phyloP scores from a whole-genome alignment of 2,888 invertebrate species.

The Galerucella pusilla region DNA sequence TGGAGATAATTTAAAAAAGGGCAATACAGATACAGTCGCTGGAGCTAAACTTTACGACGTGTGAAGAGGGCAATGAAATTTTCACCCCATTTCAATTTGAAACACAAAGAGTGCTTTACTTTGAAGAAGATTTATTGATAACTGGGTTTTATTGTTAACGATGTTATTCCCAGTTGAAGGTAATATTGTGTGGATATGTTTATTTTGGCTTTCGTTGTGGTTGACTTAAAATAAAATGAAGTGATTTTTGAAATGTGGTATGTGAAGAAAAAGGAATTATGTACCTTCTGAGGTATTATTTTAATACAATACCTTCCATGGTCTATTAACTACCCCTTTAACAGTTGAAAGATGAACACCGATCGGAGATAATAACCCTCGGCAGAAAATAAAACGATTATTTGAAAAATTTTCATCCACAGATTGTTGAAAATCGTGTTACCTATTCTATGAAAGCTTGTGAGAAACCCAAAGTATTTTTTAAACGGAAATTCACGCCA shows the following conservation, averaged over 20 bases:
- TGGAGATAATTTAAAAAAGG: slow-evolving; percentile 54
- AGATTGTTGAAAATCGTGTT: too few relatives aligned
- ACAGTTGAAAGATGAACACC: not conserved
- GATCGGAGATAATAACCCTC: too few relatives aligned
- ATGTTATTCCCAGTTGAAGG: slow-evolving; percentile 27
- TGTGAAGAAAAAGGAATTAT: not conserved
- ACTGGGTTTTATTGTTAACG: slow-evolving; percentile 34
- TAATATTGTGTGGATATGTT: slow-evolving; percentile 22
- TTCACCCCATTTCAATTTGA: slow-evolving; percentile 63
- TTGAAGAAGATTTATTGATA: slow-evolving; percentile 44
- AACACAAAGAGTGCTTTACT: slow-evolving; percentile 50
- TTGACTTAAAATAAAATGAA: slow-evolving; percentile 1
- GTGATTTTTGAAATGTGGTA: not conserved
- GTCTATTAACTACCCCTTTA: not conserved
- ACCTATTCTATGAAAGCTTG: too few relatives aligned
- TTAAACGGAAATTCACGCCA: too few relatives aligned
- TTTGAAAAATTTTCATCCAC: too few relatives aligned
- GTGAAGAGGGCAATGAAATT: slow-evolving; percentile 60
- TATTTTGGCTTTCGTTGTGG: slow-evolving; percentile 10
- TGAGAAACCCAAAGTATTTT: too few relatives aligned
- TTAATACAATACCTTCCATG: not conserved
- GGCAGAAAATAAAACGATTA: too few relatives aligned
- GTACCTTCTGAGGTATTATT: not conserved
- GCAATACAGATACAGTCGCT: slow-evolving; percentile 40
- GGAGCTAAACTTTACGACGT: slow-evolving; percentile 55